Evolutionary conservation across 92 coral and sea anemone species (phyloP).

Genomic region (Parazoanthus darwini): DNA sequence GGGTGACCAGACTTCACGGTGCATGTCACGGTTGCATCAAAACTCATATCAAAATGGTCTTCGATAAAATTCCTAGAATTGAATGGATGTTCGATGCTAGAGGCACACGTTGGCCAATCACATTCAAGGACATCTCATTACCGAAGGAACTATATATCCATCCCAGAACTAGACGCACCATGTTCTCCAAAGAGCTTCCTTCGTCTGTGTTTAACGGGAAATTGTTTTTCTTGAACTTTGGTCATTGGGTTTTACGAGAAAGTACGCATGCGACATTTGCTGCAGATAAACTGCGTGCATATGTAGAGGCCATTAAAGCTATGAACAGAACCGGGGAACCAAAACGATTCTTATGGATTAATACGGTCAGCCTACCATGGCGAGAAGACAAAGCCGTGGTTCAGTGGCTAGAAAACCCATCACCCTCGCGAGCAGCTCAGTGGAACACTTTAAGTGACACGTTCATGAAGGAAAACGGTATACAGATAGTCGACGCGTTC

Average conservation of each 20-base stretch:
- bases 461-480: slow-evolving; percentile 66
- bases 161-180: slow-evolving; percentile 80
- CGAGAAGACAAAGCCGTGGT: slow-evolving; percentile 88
- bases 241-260: slow-evolving; percentile 96
- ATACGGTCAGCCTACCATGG: slow-evolving; percentile 93
- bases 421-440: slow-evolving; percentile 85
- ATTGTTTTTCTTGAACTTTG: slow-evolving; percentile 88
- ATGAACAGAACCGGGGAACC: slow-evolving; percentile 61
- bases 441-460: slow-evolving; percentile 76
- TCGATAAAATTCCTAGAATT: slow-evolving; percentile 92
- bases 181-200: slow-evolving; percentile 88
- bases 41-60: slow-evolving; percentile 89
- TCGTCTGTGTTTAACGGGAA: slow-evolving; percentile 76
- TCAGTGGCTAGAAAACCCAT: slow-evolving; percentile 94
- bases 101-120: slow-evolving; percentile 98
- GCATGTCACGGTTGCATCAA: slow-evolving; percentile 89
- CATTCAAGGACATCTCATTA: slow-evolving; percentile 76
- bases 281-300: slow-evolving; percentile 72
- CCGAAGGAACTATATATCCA: slow-evolving; percentile 91
- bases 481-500: slow-evolving; percentile 92
- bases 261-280: slow-evolving; percentile 74
- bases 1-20: slow-evolving; percentile 95
- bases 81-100: slow-evolving; percentile 99
- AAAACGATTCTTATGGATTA: slow-evolving; percentile 86
- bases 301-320: slow-evolving; percentile 66